Percentiles rank a stretch among this genome's conserved stretches.
Evolutionary conservation across 2,113 vertebrate genomes (phyloP).

Genomic region (Struthidea cinerea): DNA sequence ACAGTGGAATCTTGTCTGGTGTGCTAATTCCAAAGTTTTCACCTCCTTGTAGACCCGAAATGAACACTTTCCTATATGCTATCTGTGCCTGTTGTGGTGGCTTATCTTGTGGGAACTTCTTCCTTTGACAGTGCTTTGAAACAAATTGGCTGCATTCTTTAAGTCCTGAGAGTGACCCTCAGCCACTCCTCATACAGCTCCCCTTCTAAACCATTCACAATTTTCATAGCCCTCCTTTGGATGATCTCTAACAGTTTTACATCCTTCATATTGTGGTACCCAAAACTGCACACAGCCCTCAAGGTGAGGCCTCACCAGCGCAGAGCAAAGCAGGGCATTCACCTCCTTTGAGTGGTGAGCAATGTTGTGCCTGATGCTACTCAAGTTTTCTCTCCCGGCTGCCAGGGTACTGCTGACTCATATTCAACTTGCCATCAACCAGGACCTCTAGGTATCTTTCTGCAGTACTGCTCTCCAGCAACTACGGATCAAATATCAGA

Average conservation of each 20-base stretch:
- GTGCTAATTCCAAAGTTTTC: neutral
- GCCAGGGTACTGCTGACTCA: neutral
- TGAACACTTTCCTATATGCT: neutral
- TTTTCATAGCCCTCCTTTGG: neutral
- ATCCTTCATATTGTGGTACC: neutral
- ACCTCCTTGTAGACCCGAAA: neutral
- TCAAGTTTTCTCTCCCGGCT: neutral
- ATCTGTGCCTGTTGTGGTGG: neutral
- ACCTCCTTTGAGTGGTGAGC: fast-evolving
- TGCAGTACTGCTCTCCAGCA: neutral
- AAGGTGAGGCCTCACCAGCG: too few species aligned
- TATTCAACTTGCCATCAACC: neutral
- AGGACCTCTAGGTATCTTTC: neutral
- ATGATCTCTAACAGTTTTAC: neutral
- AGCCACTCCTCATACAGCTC: neutral
- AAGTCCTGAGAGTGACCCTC: too few species aligned
- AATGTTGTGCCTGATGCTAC: fast-evolving
- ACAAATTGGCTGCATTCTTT: neutral
- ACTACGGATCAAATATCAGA: neutral
- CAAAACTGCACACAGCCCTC: neutral
- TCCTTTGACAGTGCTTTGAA: neutral
- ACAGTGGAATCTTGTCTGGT: neutral
- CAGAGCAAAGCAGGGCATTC: neutral
- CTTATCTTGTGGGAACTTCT: neutral
- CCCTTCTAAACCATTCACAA: neutral